phyloP scores from a whole-genome alignment of 1,140 invertebrate genomes.

The Philopotamus ludificatus region DNA sequence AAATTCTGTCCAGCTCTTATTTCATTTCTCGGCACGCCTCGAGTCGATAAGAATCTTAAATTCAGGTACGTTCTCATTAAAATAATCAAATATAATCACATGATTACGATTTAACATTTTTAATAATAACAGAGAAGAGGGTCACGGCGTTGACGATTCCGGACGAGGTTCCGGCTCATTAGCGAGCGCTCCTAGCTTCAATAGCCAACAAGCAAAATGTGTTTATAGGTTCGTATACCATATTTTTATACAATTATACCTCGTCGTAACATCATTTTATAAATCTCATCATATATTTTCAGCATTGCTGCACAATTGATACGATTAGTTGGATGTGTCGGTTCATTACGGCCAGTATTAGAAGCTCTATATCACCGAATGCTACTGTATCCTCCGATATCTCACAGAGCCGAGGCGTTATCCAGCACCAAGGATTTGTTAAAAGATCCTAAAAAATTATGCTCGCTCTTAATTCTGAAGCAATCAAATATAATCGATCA shows the following conservation, averaged over 20 bases:
- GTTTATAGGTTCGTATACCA: constrained; percentile 70
- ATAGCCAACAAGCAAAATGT: constrained; percentile 77
- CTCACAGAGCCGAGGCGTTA: constrained; percentile 81
- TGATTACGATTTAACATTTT: no score
- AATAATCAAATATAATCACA: no score
- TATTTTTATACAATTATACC: not conserved
- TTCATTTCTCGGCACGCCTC: constrained; percentile 71
- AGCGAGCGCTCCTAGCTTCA: constrained; percentile 70
- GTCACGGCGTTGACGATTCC: constrained; percentile 58
- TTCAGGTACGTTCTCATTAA: constrained; percentile 58
- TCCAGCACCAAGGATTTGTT: constrained; percentile 74
- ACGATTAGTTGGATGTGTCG: constrained; percentile 79
- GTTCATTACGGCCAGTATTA: constrained; percentile 80
- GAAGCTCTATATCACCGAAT: constrained; percentile 91
- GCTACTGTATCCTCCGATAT: constrained; percentile 80
- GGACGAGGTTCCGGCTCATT: constrained; percentile 72
- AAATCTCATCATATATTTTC: constrained; percentile 42
- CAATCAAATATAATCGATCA: constrained; percentile 71
- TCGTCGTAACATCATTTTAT: constrained; percentile 3
- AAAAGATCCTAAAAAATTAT: constrained; percentile 71
- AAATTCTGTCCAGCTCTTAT: constrained; percentile 87
- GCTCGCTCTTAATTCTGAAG: constrained; percentile 67
- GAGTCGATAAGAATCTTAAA: constrained; percentile 71
- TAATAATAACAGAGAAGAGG: constrained; percentile 60
- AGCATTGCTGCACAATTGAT: constrained; percentile 88